A percentile compares a stretch with the other conserved stretches of the same genome.
phyloP scores from a whole-genome alignment of 2,888 invertebrate genomes.

The Athalia rosae region DNA sequence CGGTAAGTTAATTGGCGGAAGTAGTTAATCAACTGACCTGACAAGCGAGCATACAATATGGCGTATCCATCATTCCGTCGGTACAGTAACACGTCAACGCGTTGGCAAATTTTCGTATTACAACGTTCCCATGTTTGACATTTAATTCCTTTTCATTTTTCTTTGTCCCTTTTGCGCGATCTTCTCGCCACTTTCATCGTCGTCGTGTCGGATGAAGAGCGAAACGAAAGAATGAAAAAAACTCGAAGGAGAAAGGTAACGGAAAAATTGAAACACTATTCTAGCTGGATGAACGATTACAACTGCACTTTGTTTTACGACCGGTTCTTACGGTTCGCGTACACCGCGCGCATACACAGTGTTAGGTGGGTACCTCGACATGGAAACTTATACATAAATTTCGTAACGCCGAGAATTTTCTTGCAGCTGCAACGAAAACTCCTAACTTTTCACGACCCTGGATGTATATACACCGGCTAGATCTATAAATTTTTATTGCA shows the following conservation, averaged over 20 bases:
- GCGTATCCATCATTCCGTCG: neutral
- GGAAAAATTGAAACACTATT: neutral
- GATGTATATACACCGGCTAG: too few species aligned
- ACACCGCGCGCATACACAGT: too few species aligned
- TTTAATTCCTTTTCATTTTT: too few species aligned
- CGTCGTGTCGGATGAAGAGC: too few species aligned
- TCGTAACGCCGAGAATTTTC: neutral
- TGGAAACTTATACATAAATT: neutral
- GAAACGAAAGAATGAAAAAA: neutral
- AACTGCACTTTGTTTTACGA: constrained; percentile 41
- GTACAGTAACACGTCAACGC: too few species aligned
- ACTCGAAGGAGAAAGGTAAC: neutral
- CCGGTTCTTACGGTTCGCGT: neutral
- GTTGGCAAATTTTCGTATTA: too few species aligned
- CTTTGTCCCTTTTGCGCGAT: too few species aligned
- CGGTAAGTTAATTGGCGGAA: neutral
- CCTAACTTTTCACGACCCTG: constrained; percentile 30
- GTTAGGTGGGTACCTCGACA: too few species aligned
- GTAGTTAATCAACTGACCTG: neutral
- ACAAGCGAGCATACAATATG: neutral
- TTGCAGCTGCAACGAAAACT: neutral
- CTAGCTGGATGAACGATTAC: constrained; percentile 13
- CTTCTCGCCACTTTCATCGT: too few species aligned
- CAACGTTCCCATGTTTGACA: too few species aligned
- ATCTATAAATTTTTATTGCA: constrained; percentile 32